Conservation (phyloP, 2,797 vertebrate species). For the Buceros bicornis region DNA sequence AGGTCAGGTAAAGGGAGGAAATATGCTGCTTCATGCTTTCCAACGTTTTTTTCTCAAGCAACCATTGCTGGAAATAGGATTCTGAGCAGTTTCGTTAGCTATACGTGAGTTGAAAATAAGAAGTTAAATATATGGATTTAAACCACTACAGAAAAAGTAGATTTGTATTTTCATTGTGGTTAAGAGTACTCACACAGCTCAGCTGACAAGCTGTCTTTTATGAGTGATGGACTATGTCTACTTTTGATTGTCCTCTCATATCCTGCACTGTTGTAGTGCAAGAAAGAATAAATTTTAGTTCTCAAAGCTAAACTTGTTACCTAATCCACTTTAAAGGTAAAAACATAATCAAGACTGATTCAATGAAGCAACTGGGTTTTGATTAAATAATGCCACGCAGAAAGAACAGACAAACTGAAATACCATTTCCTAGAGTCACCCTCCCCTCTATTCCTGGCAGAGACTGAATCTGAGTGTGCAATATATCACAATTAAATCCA, state of each 20-base stretch:
- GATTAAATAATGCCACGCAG: neutral
- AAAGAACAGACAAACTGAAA: neutral
- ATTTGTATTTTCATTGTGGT: neutral
- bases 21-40: neutral
- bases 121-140: neutral
- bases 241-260: neutral
- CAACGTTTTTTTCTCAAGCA: neutral
- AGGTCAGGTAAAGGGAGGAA: neutral
- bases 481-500: neutral
- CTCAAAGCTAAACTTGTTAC: neutral
- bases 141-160: neutral
- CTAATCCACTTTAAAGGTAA: neutral
- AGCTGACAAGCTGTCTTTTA: neutral
- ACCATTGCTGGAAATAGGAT: neutral
- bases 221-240: neutral
- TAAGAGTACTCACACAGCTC: neutral
- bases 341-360: neutral
- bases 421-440: neutral
- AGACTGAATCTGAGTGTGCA: neutral
- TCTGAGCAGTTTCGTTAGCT: neutral
- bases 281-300: neutral
- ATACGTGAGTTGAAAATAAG: neutral
- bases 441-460: neutral
- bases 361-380: neutral
- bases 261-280: neutral